These are phyloP conservation scores for Cynocephalus volans DNA, from an alignment of 2,113 vertebrate species.

Conservation along the genomic window DNA sequence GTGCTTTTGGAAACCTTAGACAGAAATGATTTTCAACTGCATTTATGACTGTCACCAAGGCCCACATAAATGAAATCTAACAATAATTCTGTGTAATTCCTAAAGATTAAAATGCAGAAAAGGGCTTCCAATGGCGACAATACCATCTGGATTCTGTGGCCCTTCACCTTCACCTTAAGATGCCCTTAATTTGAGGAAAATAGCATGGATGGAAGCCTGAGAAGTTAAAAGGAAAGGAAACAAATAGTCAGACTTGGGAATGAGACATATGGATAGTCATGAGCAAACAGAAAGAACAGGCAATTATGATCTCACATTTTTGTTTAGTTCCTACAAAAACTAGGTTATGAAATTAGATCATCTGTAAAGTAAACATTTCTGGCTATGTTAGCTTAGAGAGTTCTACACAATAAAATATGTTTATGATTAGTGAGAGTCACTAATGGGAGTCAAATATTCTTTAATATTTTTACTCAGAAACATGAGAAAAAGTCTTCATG, in stretches of 20 bases:
- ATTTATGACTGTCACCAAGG: not conserved
- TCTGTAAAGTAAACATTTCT: not conserved
- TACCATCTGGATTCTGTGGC: not conserved
- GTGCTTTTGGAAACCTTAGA: not conserved
- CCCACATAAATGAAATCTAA: not conserved
- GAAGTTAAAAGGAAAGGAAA: not conserved
- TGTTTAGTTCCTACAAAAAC: not conserved
- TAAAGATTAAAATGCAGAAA: slow-evolving; percentile 45
- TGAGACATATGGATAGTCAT: not conserved
- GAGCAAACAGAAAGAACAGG: not conserved
- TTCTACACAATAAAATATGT: not conserved
- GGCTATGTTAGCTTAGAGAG: not conserved
- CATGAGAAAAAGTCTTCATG: not conserved
- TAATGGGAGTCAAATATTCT: not conserved
- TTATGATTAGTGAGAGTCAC: not conserved
- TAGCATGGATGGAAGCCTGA: not conserved
- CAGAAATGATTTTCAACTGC: not conserved
- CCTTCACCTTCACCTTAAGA: not conserved
- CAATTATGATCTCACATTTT: not conserved
- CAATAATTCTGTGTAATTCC: not conserved
- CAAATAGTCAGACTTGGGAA: not conserved
- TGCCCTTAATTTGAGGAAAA: not conserved
- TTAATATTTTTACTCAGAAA: slow-evolving; percentile 14
- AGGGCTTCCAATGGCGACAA: not conserved
- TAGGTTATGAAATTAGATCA: not conserved